A percentile compares a stretch with the other conserved stretches of the same genome.
These are phyloP conservation scores for Nannoperca australis DNA, from an alignment of 2,797 vertebrate genomes.

Conservation along the genomic window DNA sequence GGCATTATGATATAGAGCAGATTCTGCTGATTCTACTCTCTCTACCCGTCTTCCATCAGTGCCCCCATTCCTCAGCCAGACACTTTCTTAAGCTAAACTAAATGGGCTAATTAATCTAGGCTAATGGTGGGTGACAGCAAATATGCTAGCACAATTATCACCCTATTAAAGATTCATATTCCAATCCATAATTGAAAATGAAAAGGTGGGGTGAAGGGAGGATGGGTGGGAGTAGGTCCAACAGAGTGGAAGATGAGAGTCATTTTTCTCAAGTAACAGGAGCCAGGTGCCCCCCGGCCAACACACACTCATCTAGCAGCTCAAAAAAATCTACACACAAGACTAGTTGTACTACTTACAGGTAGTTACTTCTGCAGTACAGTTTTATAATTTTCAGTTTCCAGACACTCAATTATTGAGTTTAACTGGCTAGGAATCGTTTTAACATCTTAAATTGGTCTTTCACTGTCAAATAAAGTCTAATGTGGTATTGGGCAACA, in stretches of 20 bases:
- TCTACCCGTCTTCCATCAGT: conserved; percentile 73
- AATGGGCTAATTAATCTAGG: conserved; percentile 89
- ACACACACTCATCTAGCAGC: conserved; percentile 4
- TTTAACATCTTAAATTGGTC: neutral
- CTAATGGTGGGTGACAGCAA: conserved; percentile 90
- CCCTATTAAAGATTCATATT: conserved; percentile 89
- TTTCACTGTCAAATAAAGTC: neutral
- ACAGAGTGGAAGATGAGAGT: conserved; percentile 60
- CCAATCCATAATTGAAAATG: conserved; percentile 84
- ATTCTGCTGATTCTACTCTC: conserved; percentile 82
- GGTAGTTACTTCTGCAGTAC: neutral
- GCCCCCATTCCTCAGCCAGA: conserved; percentile 85
- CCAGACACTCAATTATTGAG: neutral
- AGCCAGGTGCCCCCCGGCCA: conserved; percentile 30
- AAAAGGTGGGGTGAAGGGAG: conserved; percentile 74
- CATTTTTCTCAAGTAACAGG: conserved; percentile 67
- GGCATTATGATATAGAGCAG: conserved; percentile 77
- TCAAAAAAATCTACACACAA: conserved; percentile 12
- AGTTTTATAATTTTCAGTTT: conserved; percentile 6
- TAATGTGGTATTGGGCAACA: no score
- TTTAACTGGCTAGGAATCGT: neutral
- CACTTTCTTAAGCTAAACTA: conserved; percentile 87
- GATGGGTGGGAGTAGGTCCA: conserved; percentile 63
- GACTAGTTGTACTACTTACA: conserved; percentile 4
- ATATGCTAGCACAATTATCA: conserved; percentile 89